Evolutionary conservation across 2,797 vertebrate genomes (phyloP), one percentile per base, ranked within the genome.

Genomic region (Anomalospiza imberbis): DNA sequence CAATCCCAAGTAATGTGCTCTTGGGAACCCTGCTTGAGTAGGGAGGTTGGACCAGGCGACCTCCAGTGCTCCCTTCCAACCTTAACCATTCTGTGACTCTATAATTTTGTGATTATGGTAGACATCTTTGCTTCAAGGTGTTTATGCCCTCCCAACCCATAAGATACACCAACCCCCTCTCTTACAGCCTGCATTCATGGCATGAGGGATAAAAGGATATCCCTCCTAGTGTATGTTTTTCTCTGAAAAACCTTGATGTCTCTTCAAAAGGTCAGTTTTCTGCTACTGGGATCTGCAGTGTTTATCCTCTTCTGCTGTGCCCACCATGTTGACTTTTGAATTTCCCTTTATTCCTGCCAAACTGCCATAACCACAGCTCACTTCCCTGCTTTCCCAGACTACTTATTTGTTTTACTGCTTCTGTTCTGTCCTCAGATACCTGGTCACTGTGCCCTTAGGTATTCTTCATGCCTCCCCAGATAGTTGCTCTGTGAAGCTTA

Each of bases 401-500:
- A 13, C 11, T 63, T 14, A 3, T 11, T 55, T n/a, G 15, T 75
- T 93, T 89, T 61, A 21, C 29, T 62, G 47, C 15, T 61, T 88
- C 38, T 0, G 0, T 67, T 70, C 60, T 15, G 5, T 62, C 13
- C 58, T 60, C n/a, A 18, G 71, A 36, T 65, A 1, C 0, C 47
- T 32, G 53, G 58, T 88, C 79, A 42, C 29, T 74, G 58, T 68
- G 73, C 24, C 42, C 25, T 75, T 74, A 42, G 65, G 13, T 32
- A 7, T 85, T 85, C 45, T 60, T 76, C 1, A 1, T 18, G 26
- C 14, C 38, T 74, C 57, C 45, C 12, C 0, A 2, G 42, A 28
- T n/a, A 54, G 32, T 9, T 65, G 42, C 45, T 82, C 57, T 4
- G 25, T 66, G 29, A 89, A 82, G 36, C 71, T 73, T 42, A 66